A percentile compares a stretch with the other conserved stretches of the same genome.
These are phyloP conservation scores for Nasonia vitripennis DNA, from an alignment of 1,140 invertebrate species.

Conservation along the genomic window DNA sequence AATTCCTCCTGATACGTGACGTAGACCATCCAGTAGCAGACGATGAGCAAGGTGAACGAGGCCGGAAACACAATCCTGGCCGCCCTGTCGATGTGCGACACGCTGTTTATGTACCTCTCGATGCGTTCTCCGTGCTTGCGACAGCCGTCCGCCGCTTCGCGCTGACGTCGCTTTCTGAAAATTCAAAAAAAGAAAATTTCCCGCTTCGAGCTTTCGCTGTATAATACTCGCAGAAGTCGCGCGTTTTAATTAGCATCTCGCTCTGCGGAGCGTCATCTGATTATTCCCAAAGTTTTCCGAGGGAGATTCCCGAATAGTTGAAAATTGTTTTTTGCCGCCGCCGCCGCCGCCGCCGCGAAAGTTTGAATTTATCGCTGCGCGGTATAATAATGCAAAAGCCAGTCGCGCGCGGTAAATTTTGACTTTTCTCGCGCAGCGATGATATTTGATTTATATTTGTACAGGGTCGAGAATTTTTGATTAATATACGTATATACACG, in stretches of 20 bases:
- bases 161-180: conserved; percentile 79
- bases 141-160: conserved; percentile 78
- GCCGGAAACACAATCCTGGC: conserved; percentile 91
- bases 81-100: conserved; percentile 90
- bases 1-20: conserved; percentile 83
- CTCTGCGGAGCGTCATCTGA: background rate
- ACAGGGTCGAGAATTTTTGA: background rate
- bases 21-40: conserved; percentile 92
- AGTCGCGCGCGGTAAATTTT: no score
- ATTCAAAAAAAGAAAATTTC: no score
- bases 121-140: conserved; percentile 73
- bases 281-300: conserved; percentile 8
- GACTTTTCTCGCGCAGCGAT: no score
- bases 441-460: no score
- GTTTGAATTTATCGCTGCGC: background rate
- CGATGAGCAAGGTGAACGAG: conserved; percentile 88
- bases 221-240: no score
- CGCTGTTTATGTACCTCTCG: conserved; percentile 87
- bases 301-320: background rate
- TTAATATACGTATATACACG: background rate
- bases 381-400: no score
- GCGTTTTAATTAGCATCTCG: no score
- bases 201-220: no score
- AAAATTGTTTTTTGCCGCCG: background rate
- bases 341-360: background rate